phyloP scores from a whole-genome alignment of 2,113 vertebrate species.

The Emydocephalus ijimae region DNA sequence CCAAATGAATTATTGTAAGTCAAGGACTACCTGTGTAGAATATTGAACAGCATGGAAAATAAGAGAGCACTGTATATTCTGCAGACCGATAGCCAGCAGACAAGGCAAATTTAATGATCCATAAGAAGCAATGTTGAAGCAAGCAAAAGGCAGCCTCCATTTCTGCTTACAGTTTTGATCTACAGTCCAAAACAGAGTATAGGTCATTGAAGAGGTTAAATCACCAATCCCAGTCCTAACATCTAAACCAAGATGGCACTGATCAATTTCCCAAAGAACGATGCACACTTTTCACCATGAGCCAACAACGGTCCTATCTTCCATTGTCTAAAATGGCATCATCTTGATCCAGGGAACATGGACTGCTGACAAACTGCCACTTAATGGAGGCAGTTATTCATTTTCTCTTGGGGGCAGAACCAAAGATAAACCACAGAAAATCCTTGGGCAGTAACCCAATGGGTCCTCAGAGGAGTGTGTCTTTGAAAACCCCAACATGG shows the following conservation, averaged over 20 bases:
- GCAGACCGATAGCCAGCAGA: not conserved
- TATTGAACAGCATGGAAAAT: not conserved
- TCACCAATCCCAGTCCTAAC: not conserved
- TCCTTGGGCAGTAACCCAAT: not conserved
- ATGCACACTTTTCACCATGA: not conserved
- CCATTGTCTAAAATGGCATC: not conserved
- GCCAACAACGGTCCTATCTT: not conserved
- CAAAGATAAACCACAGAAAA: not conserved
- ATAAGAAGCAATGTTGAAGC: not conserved
- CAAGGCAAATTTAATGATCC: not conserved
- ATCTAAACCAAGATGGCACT: not conserved
- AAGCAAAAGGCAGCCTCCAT: not conserved
- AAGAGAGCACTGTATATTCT: not conserved
- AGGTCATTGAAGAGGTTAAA: not conserved
- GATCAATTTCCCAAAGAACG: not conserved
- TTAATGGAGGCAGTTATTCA: not conserved
- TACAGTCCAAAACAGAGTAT: not conserved
- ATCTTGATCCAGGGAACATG: not conserved
- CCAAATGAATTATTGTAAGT: too few species aligned
- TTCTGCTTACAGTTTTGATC: not conserved
- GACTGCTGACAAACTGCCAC: not conserved
- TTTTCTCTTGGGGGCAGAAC: not conserved
- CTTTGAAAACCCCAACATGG: not conserved
- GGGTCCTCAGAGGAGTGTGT: not conserved
- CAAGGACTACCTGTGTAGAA: not conserved